Evolutionary conservation across 2,113 vertebrate genomes (phyloP).

Genomic region (Delphinus delphis): DNA sequence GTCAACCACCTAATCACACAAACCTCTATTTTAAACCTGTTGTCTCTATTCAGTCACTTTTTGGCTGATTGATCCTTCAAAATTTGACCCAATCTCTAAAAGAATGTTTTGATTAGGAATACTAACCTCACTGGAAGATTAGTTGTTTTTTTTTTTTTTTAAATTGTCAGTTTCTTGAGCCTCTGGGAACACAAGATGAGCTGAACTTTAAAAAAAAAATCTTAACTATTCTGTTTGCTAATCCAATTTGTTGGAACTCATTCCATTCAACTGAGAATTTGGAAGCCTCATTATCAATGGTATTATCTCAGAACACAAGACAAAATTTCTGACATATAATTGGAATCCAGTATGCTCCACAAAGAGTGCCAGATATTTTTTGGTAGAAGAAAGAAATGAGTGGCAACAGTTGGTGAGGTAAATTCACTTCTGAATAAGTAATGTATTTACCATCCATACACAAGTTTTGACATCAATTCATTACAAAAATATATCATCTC

Average conservation of each 20-base stretch:
- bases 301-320: not conserved
- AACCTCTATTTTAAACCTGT: not conserved
- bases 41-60: not conserved
- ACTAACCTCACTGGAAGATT: not conserved
- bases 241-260: not conserved
- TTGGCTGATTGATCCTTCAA: not conserved
- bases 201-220: not conserved
- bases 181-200: not conserved
- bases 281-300: not conserved
- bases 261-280: not conserved
- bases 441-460: not conserved
- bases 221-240: not conserved
- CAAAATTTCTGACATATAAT: not conserved
- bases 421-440: conserved; percentile 31
- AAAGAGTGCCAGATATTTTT: not conserved
- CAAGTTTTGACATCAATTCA: not conserved
- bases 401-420: not conserved
- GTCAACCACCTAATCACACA: not conserved
- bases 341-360: not conserved
- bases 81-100: conserved; percentile 23
- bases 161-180: not conserved
- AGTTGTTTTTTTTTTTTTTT: not conserved
- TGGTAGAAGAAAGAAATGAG: not conserved
- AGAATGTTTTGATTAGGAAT: not conserved
- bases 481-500: not conserved